Evolutionary conservation across 2,113 vertebrate genomes (phyloP).

Genomic region (Periophthalmus modestus): DNA sequence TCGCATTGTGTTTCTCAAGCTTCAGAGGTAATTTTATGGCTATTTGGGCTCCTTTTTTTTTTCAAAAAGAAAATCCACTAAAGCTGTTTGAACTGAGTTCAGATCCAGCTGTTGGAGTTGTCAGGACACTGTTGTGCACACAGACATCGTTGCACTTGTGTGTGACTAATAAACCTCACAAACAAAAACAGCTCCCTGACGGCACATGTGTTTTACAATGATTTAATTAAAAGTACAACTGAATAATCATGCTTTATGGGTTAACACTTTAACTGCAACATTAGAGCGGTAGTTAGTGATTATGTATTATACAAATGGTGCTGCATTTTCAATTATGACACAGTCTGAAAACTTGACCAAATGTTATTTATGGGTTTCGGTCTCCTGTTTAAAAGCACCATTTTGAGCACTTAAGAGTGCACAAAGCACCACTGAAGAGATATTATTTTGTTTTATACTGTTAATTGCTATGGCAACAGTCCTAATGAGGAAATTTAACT

Average conservation of each 20-base stretch:
- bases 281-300: too few relatives aligned
- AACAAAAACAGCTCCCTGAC: not conserved
- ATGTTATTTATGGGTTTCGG: too few relatives aligned
- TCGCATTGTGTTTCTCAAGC: constrained; percentile 16
- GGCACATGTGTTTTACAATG: not conserved
- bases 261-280: not conserved
- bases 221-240: not conserved
- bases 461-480: too few relatives aligned
- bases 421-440: too few relatives aligned
- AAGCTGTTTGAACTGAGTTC: constrained; percentile 27
- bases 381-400: too few relatives aligned
- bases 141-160: not conserved
- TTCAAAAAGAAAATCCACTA: constrained; percentile 9
- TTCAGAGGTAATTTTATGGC: constrained; percentile 39
- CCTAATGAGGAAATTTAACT: too few relatives aligned
- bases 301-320: too few relatives aligned
- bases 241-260: not conserved
- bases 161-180: not conserved
- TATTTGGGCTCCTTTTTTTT: constrained; percentile 15
- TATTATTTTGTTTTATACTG: too few relatives aligned
- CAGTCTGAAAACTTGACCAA: too few relatives aligned
- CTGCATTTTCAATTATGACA: too few relatives aligned
- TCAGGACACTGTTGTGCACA: not conserved
- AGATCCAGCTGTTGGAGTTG: constrained; percentile 4
- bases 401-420: too few relatives aligned